A percentile compares a stretch with the other conserved stretches of the same genome.
Conservation (phyloP, 37 sponge, comb jelly and placozoan genomes). For the Amphimedon queenslandica region DNA sequence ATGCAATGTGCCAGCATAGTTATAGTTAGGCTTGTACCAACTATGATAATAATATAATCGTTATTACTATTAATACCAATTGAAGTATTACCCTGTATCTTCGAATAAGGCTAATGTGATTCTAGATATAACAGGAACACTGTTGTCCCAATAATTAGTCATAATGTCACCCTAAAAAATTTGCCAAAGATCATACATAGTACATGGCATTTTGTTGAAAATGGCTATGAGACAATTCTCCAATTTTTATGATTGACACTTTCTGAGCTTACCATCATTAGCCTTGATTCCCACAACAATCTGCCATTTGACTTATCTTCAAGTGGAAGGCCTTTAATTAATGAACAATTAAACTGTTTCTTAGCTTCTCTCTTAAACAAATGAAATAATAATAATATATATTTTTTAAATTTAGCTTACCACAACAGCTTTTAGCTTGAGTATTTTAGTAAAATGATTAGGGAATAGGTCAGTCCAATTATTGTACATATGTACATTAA, state of each 20-base stretch:
- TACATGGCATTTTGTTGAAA: neutral
- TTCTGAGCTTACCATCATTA: constrained; percentile 23
- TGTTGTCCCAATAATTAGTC: constrained; percentile 12
- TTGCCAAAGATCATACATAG: neutral
- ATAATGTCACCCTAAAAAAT: constrained; percentile 62
- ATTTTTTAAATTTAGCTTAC: no score
- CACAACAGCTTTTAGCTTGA: no score
- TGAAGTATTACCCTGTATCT: constrained; percentile 61
- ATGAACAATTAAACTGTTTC: constrained; percentile 50
- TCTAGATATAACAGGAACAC: constrained; percentile 14
- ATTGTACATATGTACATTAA: no score
- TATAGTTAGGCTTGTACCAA: constrained; percentile 63
- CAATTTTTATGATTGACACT: neutral
- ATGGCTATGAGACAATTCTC: neutral
- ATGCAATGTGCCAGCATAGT: constrained; percentile 18
- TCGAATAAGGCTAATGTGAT: constrained; percentile 66
- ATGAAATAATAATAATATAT: no score
- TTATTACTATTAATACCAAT: neutral
- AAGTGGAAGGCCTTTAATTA: constrained; percentile 46
- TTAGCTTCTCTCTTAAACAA: constrained; percentile 36
- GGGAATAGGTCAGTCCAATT: no score
- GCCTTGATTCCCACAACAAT: constrained; percentile 41
- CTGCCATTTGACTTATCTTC: constrained; percentile 25
- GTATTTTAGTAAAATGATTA: no score
- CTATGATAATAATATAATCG: constrained; percentile 25